Evolutionary conservation across 2,113 vertebrate genomes (phyloP).

Genomic region (Chroicocephalus ridibundus): DNA sequence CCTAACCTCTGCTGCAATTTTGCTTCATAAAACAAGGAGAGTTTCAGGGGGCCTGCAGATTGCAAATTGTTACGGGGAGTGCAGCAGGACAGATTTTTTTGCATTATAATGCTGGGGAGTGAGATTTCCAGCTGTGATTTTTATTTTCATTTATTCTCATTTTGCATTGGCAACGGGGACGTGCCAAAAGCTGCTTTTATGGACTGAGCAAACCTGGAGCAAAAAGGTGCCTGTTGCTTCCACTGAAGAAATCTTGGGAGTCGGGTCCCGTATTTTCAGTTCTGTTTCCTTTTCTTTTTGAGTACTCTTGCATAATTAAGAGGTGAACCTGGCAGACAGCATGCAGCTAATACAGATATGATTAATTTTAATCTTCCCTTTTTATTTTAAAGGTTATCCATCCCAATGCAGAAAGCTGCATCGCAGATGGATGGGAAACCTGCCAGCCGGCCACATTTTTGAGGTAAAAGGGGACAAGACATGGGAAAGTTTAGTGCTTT

Average conservation of each 20-base stretch:
- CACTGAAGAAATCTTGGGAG: neutral
- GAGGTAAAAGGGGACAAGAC: constrained; percentile 32
- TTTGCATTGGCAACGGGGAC: neutral
- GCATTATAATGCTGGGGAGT: neutral
- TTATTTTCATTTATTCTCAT: neutral
- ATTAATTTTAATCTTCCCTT: constrained; percentile 37
- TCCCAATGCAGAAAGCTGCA: neutral
- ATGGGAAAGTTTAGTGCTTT: constrained; percentile 37
- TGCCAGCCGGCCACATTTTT: constrained; percentile 11
- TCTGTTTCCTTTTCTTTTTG: neutral
- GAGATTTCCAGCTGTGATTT: neutral
- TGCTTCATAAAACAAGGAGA: neutral
- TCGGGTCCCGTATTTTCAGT: neutral
- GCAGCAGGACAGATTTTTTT: neutral
- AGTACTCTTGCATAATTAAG: neutral
- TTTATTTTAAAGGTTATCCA: constrained; percentile 36
- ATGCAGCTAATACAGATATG: constrained; percentile 28
- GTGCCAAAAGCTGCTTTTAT: neutral
- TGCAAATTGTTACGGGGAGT: neutral
- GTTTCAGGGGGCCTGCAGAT: neutral
- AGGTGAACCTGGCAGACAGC: constrained; percentile 16
- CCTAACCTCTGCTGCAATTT: neutral
- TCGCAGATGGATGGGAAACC: neutral
- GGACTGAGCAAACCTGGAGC: neutral
- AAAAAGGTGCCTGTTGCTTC: neutral